phyloP scores from a whole-genome alignment of 1,140 invertebrate genomes.

The Drosophila kikkawai region DNA sequence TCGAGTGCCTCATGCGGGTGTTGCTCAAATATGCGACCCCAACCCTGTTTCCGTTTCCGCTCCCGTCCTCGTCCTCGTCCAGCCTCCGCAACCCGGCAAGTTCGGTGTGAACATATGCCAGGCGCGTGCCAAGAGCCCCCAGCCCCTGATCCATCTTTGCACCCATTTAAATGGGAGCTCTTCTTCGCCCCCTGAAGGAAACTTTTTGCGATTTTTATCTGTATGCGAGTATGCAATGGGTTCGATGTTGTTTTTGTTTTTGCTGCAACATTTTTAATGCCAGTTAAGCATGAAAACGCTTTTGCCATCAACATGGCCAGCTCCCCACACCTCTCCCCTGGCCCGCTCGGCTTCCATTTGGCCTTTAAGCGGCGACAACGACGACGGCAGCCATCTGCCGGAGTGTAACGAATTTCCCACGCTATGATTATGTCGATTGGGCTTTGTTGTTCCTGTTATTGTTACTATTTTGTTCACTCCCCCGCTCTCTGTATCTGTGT shows the following conservation, averaged over 20 bases:
- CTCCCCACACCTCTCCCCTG: constrained; percentile 11
- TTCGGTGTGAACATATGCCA: constrained; percentile 84
- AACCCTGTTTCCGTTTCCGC: constrained; percentile 1
- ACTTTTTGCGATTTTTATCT: constrained; percentile 62
- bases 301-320: constrained; percentile 50
- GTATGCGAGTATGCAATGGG: constrained; percentile 41
- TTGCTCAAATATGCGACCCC: constrained; percentile 74
- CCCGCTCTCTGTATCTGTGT: constrained; percentile 18
- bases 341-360: constrained; percentile 52
- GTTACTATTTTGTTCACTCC: constrained; percentile 59
- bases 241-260: constrained; percentile 46
- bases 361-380: constrained; percentile 59
- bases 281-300: constrained; percentile 82
- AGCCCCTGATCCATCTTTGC: background rate
- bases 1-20: constrained; percentile 77
- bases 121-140: constrained; percentile 58
- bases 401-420: constrained; percentile 83
- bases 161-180: constrained; percentile 43
- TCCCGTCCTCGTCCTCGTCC: constrained; percentile 10
- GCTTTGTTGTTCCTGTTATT: constrained; percentile 63
- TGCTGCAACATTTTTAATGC: constrained; percentile 79
- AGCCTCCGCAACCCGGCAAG: constrained; percentile 53
- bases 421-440: constrained; percentile 83
- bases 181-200: background rate
- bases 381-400: constrained; percentile 70